Evolutionary conservation across 2,888 invertebrate genomes (phyloP), one percentile per base, ranked within the genome.

Genomic region (Digitonthophagus gazella): DNA sequence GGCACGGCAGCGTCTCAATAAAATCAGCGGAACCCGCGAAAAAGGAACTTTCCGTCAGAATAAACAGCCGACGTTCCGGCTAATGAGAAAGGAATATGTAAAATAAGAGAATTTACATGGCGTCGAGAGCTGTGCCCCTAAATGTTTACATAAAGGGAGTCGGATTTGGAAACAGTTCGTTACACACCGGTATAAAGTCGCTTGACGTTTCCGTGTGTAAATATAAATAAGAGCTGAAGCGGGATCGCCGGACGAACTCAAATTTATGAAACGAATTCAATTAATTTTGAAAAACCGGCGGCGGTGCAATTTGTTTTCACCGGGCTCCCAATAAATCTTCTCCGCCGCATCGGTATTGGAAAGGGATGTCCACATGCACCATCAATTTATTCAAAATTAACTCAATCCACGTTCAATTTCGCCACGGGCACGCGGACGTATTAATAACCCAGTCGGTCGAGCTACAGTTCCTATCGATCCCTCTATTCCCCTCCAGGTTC

Each of bases 61-160:
- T 73, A 75, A 73, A 76, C 72, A 73, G 64, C 58, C 69, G 69
- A 71, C 69, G 69, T 70, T 72, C 72, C n/a, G 61, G 69, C 71
- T 75, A 76, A 76, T 74, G 76, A 76, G 73, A 73, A 72, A 71
- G 61, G 75, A 74, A 76, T 74, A 76, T 75, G 75, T 72, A 74
- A 75, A 75, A 73, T 73, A 74, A 73, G 73, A 70, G 70, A 68
- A 75, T 75, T 73, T 75, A 71, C 72, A 71, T 72, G 69, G 72
- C 61, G 18, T 8, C 19, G 61, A 18, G 61, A 15, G 18, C 19
- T 18, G 16, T n/a, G 61, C 18, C 18, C 18, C 20, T 16, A 61
- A 61, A 61, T 61, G 61, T 61, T 61, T 61, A 61, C 61, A 18
- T 61, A 19, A 44, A 44, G 28, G 28, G 28, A 61, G 61, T 19